Conservation (phyloP, 2,888 invertebrate species). For the Sarcophaga caerulescens region DNA sequence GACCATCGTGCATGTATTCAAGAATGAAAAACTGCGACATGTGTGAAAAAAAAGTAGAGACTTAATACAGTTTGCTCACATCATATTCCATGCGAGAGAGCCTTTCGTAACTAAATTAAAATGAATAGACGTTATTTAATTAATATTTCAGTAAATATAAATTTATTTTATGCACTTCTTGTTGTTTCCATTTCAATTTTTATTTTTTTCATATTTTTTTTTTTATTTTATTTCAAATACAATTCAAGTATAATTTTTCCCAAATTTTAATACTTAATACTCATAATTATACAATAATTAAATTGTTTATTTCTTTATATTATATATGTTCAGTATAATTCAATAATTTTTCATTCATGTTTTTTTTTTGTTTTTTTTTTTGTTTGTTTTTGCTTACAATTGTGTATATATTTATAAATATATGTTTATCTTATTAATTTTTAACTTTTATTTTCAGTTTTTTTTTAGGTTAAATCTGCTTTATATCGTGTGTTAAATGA, state of each 20-base stretch:
- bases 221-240: conserved; percentile 8
- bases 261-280: conserved; percentile 33
- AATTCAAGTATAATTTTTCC: neutral
- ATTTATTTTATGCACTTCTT: conserved; percentile 37
- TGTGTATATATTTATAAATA: neutral
- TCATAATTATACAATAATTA: conserved; percentile 29
- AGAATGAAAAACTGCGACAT: too few species aligned
- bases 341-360: conserved; percentile 28
- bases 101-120: too few species aligned
- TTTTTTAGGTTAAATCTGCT: too few species aligned
- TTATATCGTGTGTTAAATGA: too few species aligned
- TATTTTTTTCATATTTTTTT: conserved; percentile 19
- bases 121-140: too few species aligned
- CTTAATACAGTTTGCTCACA: too few species aligned
- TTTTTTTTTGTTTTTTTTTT: too few species aligned
- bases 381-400: neutral
- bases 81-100: too few species aligned
- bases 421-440: too few species aligned
- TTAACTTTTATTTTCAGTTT: too few species aligned
- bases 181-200: conserved; percentile 13
- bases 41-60: too few species aligned
- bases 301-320: conserved; percentile 20
- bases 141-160: conserved; percentile 27
- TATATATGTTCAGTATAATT: conserved; percentile 12
- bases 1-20: too few species aligned